phyloP scores from a whole-genome alignment of 2,888 invertebrate genomes.

The Eupithecia abbreviata region DNA sequence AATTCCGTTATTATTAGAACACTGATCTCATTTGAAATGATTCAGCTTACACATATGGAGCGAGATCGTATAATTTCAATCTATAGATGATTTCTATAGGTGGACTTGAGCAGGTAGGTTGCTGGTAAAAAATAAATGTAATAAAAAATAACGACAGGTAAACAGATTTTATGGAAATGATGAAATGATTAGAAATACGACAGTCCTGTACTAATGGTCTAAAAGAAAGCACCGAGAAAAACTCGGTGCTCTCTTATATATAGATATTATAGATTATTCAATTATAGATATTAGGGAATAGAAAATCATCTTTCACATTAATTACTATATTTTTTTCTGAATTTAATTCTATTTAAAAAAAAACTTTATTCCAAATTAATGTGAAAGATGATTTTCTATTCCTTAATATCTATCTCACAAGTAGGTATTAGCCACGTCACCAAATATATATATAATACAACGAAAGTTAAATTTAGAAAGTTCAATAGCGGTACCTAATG shows the following conservation, averaged over 20 bases:
- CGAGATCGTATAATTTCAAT: conserved; percentile 40
- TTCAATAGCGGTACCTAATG: neutral
- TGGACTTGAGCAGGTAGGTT: neutral
- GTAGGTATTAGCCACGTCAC: neutral
- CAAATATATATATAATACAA: neutral
- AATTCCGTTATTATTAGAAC: conserved; percentile 14
- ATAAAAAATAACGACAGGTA: no score
- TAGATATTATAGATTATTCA: no score
- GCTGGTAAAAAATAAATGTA: neutral
- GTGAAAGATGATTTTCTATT: neutral
- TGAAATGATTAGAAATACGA: no score
- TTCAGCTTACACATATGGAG: conserved; percentile 60
- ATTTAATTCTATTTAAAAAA: no score
- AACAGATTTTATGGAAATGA: neutral
- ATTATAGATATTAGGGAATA: no score
- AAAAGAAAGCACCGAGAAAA: no score
- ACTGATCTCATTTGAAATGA: conserved; percentile 70
- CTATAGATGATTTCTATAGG: neutral
- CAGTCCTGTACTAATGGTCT: no score
- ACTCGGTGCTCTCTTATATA: no score
- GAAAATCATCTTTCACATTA: no score
- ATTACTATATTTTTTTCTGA: no score
- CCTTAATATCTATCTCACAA: neutral
- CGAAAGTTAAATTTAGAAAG: neutral
- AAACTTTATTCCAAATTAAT: neutral